These are phyloP conservation scores for Zaprionus lachaisei DNA, from an alignment of 1,140 invertebrate genomes.

Conservation along the genomic window DNA sequence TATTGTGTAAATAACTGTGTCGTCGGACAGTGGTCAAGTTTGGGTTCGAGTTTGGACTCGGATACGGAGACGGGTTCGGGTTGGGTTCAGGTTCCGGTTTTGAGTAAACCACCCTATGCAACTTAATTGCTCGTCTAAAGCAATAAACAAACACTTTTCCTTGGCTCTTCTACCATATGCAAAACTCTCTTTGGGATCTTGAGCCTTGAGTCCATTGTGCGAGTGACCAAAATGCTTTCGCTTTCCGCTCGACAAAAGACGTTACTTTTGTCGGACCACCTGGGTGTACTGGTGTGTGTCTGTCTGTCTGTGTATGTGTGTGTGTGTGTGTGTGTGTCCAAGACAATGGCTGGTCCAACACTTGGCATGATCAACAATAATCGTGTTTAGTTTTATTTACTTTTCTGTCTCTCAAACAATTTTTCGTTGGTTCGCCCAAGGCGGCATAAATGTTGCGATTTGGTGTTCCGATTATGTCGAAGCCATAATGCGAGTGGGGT, in stretches of 20 bases:
- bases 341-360: conserved; percentile 44
- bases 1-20: conserved; percentile 60
- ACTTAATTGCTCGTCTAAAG: conserved; percentile 58
- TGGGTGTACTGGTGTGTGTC: not conserved
- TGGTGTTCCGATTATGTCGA: conserved; percentile 33
- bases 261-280: conserved; percentile 43
- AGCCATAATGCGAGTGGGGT: conserved; percentile 33
- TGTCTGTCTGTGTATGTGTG: not conserved
- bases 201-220: conserved; percentile 24
- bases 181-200: conserved; percentile 16
- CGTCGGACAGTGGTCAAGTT: conserved; percentile 51
- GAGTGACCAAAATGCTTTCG: conserved; percentile 53
- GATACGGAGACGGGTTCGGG: not conserved
- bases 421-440: conserved; percentile 19
- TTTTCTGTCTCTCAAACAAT: conserved; percentile 32
- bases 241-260: conserved; percentile 48
- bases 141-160: conserved; percentile 51
- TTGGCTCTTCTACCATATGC: not conserved
- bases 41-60: conserved; percentile 6
- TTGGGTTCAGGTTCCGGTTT: not conserved
- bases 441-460: conserved; percentile 25
- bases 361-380: conserved; percentile 58
- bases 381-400: conserved; percentile 51
- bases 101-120: conserved; percentile 39
- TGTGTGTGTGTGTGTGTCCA: conserved; percentile 11